These are phyloP conservation scores for Dorcus hopei DNA, from an alignment of 2,888 invertebrate genomes.

Conservation along the genomic window DNA sequence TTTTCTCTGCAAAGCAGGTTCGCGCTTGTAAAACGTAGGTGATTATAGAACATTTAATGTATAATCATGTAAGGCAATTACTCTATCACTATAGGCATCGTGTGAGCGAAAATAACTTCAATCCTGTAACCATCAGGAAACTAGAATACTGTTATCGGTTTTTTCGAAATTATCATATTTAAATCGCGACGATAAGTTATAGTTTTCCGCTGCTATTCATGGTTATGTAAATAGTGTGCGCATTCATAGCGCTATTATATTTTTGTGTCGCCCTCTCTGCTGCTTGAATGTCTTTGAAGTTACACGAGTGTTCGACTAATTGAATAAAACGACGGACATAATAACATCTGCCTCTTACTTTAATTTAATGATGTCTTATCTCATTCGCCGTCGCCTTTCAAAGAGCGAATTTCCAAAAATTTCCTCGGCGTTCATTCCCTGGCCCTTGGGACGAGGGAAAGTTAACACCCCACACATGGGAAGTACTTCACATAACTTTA, in stretches of 20 bases:
- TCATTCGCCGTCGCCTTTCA: constrained; percentile 11
- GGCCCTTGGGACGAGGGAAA: constrained; percentile 12
- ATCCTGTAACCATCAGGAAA: neutral
- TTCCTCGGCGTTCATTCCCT: constrained; percentile 22
- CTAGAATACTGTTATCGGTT: neutral
- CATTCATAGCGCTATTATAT: neutral
- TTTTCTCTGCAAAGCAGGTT: neutral
- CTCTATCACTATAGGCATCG: neutral
- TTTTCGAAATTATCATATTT: neutral
- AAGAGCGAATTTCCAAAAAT: constrained; percentile 18
- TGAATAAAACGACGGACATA: neutral
- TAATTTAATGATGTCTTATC: constrained; percentile 13
- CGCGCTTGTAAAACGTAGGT: too few relatives aligned
- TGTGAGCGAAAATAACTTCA: constrained; percentile 1
- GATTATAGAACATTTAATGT: too few relatives aligned
- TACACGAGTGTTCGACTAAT: neutral
- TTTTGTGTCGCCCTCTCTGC: too few relatives aligned
- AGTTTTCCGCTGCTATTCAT: neutral
- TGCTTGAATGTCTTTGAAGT: neutral
- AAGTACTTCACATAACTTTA: constrained; percentile 11
- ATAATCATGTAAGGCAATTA: too few relatives aligned
- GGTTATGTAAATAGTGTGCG: neutral
- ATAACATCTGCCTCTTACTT: constrained; percentile 10
- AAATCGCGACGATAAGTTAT: neutral
- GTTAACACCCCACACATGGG: constrained; percentile 5